These are phyloP conservation scores for Galerucella calmariensis DNA, from an alignment of 2,888 invertebrate genomes.

Conservation along the genomic window DNA sequence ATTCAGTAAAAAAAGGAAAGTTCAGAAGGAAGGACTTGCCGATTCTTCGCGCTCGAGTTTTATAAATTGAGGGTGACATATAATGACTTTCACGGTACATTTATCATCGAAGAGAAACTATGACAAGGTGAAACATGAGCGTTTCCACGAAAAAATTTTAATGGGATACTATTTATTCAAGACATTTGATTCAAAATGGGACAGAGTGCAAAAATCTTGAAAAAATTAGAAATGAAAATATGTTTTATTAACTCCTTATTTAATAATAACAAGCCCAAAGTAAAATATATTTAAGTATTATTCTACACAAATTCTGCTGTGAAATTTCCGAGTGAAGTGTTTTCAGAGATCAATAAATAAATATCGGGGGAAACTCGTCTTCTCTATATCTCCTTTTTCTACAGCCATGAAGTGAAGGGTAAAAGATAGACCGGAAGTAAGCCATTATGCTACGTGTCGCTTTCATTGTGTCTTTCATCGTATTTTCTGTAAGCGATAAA, in stretches of 20 bases:
- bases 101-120: slow-evolving; percentile 63
- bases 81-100: slow-evolving; percentile 61
- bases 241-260: too few species aligned
- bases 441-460: slow-evolving; percentile 62
- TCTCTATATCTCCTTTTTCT: background rate
- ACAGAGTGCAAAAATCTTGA: background rate
- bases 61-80: slow-evolving; percentile 46
- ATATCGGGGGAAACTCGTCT: slow-evolving; percentile 45
- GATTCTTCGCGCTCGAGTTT: slow-evolving; percentile 25
- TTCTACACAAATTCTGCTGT: too few species aligned
- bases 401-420: slow-evolving; percentile 40
- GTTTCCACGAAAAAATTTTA: background rate
- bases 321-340: too few species aligned
- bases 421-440: slow-evolving; percentile 61
- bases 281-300: too few species aligned
- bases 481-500: slow-evolving; percentile 37
- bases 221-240: too few species aligned
- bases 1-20: slow-evolving; percentile 16
- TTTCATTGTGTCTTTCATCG: slow-evolving; percentile 56
- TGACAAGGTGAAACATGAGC: background rate
- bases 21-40: slow-evolving; percentile 9
- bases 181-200: background rate
- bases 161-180: background rate
- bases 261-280: too few species aligned
- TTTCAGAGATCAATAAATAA: background rate